These are phyloP conservation scores for Melospiza melodia DNA, from an alignment of 2,113 vertebrate genomes.

Conservation along the genomic window DNA sequence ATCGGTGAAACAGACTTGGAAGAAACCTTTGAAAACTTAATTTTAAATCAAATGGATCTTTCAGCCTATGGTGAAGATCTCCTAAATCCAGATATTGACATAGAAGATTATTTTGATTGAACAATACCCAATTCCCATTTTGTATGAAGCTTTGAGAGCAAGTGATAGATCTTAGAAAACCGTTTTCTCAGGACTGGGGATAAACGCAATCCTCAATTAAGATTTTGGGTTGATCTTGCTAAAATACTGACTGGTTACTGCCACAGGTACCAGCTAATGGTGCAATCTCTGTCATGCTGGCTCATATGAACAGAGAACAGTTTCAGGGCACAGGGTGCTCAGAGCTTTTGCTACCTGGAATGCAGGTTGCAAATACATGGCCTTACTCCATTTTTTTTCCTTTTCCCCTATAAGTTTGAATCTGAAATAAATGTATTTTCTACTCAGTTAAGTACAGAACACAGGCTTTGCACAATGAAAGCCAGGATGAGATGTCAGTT, in stretches of 20 bases:
- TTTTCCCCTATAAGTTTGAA: fast-evolving
- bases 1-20: slow-evolving; percentile 95
- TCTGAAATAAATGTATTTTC: neutral
- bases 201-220: neutral
- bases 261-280: neutral
- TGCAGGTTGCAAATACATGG: neutral
- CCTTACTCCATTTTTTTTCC: neutral
- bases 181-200: neutral
- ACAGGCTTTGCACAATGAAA: neutral
- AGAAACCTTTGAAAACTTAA: slow-evolving; percentile 98
- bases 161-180: neutral
- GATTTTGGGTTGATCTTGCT: neutral
- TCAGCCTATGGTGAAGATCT: slow-evolving; percentile 89
- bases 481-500: neutral
- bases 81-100: slow-evolving; percentile 91
- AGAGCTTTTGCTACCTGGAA: neutral
- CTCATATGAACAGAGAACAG: neutral
- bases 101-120: slow-evolving; percentile 98
- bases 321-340: neutral
- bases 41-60: slow-evolving; percentile 96
- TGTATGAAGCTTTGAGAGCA: neutral
- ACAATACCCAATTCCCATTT: neutral
- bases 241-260: neutral
- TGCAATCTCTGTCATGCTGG: fast-evolving
- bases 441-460: neutral